Evolutionary conservation across 2,888 invertebrate species (phyloP).

Genomic region (Acleris cristana): DNA sequence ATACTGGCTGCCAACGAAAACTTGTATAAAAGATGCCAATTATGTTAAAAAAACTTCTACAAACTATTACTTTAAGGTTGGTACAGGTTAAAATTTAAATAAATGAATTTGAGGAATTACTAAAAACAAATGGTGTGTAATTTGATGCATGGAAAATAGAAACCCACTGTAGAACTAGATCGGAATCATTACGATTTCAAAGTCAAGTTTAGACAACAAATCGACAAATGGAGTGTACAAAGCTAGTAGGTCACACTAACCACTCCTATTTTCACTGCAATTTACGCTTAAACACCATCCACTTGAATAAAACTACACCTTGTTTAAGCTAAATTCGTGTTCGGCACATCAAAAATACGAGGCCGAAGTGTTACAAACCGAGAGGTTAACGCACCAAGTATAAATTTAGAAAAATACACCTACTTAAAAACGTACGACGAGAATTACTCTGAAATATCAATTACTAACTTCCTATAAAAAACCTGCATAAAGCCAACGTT

Average conservation of each 20-base stretch:
- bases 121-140: neutral
- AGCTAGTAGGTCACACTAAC: slow-evolving; percentile 28
- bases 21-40: no score
- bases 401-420: slow-evolving; percentile 54
- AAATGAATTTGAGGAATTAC: neutral
- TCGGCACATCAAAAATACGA: slow-evolving; percentile 49
- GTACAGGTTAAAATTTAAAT: neutral
- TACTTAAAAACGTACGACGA: slow-evolving; percentile 30
- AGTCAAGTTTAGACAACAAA: slow-evolving; percentile 18
- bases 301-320: slow-evolving; percentile 32
- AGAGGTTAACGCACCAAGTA: slow-evolving; percentile 57
- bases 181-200: slow-evolving; percentile 10
- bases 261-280: slow-evolving; percentile 29
- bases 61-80: no score
- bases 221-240: slow-evolving; percentile 10
- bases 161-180: neutral
- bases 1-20: no score
- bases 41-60: no score
- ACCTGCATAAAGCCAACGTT: slow-evolving; percentile 1
- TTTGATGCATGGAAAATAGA: slow-evolving; percentile 1
- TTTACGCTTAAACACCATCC: slow-evolving; percentile 6
- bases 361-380: slow-evolving; percentile 52
- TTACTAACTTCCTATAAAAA: slow-evolving; percentile 3
- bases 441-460: slow-evolving; percentile 28
- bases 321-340: slow-evolving; percentile 51